Conservation (phyloP, 2,113 vertebrate species). For the Thinocorus orbignyianus region DNA sequence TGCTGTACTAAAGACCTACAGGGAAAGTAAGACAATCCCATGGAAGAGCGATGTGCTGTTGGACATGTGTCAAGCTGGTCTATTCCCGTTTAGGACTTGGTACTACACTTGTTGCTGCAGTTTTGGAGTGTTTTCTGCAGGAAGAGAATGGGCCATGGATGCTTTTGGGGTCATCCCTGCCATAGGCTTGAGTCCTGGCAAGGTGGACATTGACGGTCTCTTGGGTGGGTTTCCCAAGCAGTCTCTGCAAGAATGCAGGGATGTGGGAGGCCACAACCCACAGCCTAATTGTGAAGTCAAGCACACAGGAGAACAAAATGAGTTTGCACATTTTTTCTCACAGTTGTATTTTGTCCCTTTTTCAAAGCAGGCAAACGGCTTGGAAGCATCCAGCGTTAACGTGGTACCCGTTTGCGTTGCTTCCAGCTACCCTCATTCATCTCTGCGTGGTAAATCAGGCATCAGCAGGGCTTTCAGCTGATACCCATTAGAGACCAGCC, state of each 20-base stretch:
- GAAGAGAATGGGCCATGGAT: background rate
- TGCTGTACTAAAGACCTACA: background rate
- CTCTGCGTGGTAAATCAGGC: accelerated
- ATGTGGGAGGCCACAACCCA: background rate
- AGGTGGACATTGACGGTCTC: background rate
- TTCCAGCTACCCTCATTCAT: background rate
- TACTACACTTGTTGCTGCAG: accelerated
- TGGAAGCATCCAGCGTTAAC: background rate
- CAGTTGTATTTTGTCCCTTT: background rate
- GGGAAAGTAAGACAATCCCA: background rate
- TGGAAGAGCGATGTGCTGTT: accelerated
- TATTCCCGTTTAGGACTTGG: background rate
- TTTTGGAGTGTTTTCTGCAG: background rate
- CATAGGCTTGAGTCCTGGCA: background rate
- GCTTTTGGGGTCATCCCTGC: no score
- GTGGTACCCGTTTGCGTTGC: accelerated
- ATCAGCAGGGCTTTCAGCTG: background rate
- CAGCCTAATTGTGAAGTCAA: background rate
- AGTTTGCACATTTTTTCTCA: background rate
- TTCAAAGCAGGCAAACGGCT: background rate
- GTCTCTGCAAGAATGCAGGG: accelerated
- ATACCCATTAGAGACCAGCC: background rate
- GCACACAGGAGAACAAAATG: background rate
- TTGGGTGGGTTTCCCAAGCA: background rate
- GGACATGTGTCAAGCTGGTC: background rate